A percentile compares a stretch with the other conserved stretches of the same genome.
Evolutionary conservation across 1,140 invertebrate species (phyloP).

Genomic region (Babylonia areolata): DNA sequence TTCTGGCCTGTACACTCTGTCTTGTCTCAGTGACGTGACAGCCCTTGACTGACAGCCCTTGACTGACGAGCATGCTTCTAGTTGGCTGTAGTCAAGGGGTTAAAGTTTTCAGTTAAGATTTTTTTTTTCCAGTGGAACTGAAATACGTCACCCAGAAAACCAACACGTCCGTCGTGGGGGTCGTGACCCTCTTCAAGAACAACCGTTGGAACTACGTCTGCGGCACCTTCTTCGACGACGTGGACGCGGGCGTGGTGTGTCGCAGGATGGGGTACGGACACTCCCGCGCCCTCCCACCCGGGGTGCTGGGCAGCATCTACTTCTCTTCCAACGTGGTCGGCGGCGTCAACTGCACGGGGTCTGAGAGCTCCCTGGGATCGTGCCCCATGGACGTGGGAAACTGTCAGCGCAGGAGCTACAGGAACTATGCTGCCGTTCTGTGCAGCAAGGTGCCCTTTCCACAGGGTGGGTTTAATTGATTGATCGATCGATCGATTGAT

Average conservation of each 20-base stretch:
- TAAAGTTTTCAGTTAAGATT: no score
- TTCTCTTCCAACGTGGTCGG: constrained; percentile 26
- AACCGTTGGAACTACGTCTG: constrained; percentile 83
- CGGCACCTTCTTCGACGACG: constrained; percentile 83
- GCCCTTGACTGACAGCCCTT: no score
- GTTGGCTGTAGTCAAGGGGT: no score
- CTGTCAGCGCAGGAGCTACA: constrained; percentile 53
- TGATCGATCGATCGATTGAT: no score
- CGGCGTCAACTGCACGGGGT: constrained; percentile 58
- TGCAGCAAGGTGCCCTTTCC: constrained; percentile 58
- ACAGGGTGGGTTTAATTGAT: not conserved
- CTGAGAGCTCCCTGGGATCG: constrained; percentile 51
- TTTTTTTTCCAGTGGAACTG: constrained; percentile 27
- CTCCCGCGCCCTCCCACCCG: constrained; percentile 17
- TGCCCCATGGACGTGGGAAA: constrained; percentile 53
- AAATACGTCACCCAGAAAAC: not conserved
- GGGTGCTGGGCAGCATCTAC: constrained; percentile 75
- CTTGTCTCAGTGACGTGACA: no score
- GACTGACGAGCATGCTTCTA: no score
- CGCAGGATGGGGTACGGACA: constrained; percentile 80
- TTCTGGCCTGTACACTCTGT: no score
- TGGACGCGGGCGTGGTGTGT: constrained; percentile 83
- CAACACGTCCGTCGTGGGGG: constrained; percentile 26
- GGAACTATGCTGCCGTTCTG: constrained; percentile 59
- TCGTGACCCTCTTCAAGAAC: constrained; percentile 26